Evolutionary conservation across 2,888 invertebrate species (phyloP), one percentile per base, ranked within the genome.

Genomic region (Caenorhabditis sulstoni): DNA sequence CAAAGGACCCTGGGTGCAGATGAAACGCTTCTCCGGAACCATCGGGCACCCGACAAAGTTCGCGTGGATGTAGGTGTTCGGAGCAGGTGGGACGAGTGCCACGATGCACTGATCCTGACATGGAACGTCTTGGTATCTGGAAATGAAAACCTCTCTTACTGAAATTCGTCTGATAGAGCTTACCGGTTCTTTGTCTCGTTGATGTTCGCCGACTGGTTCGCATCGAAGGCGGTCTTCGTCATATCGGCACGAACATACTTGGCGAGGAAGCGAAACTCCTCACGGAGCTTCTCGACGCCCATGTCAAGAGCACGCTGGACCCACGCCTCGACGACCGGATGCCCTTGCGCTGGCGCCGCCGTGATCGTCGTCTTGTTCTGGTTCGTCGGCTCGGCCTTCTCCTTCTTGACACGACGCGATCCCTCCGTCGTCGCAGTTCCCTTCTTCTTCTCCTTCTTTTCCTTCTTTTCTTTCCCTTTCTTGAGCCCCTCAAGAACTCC

Each of bases 61-160:
- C n/a, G 86, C 86, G 52, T 86, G 86, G 47, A 86, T 80, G 71
- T 86, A 86, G 58, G 83, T 86, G 79, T 45, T 49, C 3, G 62
- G 53, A 8, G 74, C 67, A 3, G 80, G 77, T n/a, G 85, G 85
- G 59, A 64, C 75, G 29, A 86, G 50, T 7, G 52, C 55, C 14
- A 87, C 81, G 4, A 86, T 80, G 20, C 57, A 50, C 44, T 82
- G 81, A 39, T 87, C 87, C 57, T 82, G 81, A 49, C 87, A 87
- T 5, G 84, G 83, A 22, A 87, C 87, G 53, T 87, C 86, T 18
- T 81, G 81, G 64, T 87, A 83, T 9, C 81, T 70, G 73, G 41
- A 64, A 64, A 35, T 23, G n/a, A 14, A 23, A 3, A n/a, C n/a
- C n/a, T n/a, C n/a, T n/a, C n/a, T n/a, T 11, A 0, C 35, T n/a